Evolutionary conservation across 2,797 vertebrate genomes (phyloP).

Genomic region (Siniperca undulata): DNA sequence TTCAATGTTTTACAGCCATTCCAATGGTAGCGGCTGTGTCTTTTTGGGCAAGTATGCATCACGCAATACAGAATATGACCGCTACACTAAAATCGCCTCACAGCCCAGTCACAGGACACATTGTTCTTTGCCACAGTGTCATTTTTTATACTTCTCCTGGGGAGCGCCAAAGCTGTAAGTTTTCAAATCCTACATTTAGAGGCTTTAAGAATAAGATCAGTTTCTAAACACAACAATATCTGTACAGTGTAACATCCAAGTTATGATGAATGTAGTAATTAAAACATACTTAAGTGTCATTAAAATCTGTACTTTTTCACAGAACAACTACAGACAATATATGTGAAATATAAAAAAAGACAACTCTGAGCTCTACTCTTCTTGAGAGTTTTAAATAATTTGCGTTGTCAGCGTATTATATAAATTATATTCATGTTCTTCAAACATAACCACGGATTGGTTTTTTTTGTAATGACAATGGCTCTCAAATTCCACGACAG

Average conservation of each 20-base stretch:
- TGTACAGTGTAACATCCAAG: background rate
- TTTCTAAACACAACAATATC: background rate
- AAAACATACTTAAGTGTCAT: background rate
- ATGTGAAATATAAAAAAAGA: background rate
- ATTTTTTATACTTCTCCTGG: background rate
- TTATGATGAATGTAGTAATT: background rate
- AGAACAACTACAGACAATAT: background rate
- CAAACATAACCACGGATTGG: background rate
- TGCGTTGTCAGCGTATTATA: background rate
- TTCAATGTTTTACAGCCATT: background rate
- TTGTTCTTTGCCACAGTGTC: background rate
- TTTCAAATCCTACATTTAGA: conserved; percentile 1
- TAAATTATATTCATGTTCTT: background rate
- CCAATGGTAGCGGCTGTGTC: background rate
- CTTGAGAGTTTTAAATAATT: conserved; percentile 3
- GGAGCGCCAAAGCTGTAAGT: background rate
- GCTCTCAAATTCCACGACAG: background rate
- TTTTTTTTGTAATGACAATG: background rate
- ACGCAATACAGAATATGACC: background rate
- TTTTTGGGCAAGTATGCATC: background rate
- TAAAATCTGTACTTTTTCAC: background rate
- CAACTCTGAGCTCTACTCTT: background rate
- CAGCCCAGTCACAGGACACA: background rate
- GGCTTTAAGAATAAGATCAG: background rate
- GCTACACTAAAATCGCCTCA: background rate